Conservation (phyloP, 2,888 invertebrate genomes). For the Byasa hedistus region DNA sequence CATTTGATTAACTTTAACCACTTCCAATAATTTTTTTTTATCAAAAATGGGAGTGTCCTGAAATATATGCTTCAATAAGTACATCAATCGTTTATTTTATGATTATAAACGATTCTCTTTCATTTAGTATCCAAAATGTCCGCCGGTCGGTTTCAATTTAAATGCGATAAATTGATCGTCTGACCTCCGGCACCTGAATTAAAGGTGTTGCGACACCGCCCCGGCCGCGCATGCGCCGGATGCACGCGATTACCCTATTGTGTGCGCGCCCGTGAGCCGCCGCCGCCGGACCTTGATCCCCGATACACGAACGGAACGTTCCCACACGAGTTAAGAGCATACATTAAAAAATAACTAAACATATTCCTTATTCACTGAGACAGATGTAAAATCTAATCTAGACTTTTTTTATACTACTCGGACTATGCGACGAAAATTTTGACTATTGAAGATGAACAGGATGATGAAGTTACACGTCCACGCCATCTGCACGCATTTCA, state of each 20-base stretch:
- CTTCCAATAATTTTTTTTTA: too few species aligned
- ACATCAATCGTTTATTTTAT: too few species aligned
- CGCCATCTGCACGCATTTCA: slow-evolving; percentile 29
- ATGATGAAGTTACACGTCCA: slow-evolving; percentile 32
- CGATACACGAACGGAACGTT: slow-evolving; percentile 23
- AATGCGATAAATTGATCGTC: slow-evolving; percentile 20
- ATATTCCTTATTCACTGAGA: too few species aligned
- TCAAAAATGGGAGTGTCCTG: too few species aligned
- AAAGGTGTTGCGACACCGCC: slow-evolving; percentile 25
- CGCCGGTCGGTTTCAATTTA: slow-evolving; percentile 2
- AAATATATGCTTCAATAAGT: too few species aligned
- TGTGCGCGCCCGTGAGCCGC: slow-evolving; percentile 33
- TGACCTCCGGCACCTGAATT: slow-evolving; percentile 17
- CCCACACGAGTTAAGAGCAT: not conserved
- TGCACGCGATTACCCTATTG: slow-evolving; percentile 42
- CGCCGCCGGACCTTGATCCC: slow-evolving; percentile 41
- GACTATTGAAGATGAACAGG: slow-evolving; percentile 32
- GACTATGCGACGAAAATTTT: too few species aligned
- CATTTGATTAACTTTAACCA: too few species aligned
- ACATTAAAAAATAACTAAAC: too few species aligned
- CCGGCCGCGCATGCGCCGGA: slow-evolving; percentile 35
- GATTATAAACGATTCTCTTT: too few species aligned
- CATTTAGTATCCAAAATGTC: too few species aligned
- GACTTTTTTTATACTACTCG: too few species aligned
- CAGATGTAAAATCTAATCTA: too few species aligned